Evolutionary conservation across 2,113 vertebrate species (phyloP), one percentile per base, ranked within the genome.

Genomic region (Urocolius indicus): DNA sequence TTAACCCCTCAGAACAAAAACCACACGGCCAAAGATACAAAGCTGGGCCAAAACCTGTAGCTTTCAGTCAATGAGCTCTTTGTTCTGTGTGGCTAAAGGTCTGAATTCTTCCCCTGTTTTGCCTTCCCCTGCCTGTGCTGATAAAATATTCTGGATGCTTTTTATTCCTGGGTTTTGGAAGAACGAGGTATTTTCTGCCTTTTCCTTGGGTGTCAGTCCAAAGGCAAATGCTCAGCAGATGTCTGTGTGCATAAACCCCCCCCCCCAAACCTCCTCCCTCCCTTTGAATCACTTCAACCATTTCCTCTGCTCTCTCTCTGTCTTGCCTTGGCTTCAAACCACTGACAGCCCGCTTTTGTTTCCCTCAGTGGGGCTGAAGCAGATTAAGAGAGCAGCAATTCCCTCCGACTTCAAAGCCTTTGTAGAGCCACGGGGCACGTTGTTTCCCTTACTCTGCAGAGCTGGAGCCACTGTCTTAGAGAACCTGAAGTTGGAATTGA

Each of bases 401-500:
- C 52, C 51, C 46, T 30, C 38, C 22, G 85, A 55, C 19, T 49
- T 38, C 19, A 6, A 48, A 62, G 24, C 5, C 7, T 2, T 73
- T 61, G 34, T 38, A 5, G 41, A 29, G 57, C 23, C 4, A 38
- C 10, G 1, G 49, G 79, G 52, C 46, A 43, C 77, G 21, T 29
- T 14, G 29, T 32, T 72, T 19, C 63, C 34, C 96, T 76, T 98
- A 99, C 99, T 98, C 96, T 99, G 99, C 85, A 99, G 98, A 10
- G 99, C 99, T 0, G 99, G 99, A 14, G 99, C 98, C 73, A 99
- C 98, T 2, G 97, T 99, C 89, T 98, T 97, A 62, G 99, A 98
- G 97, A 98, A 98, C 93, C 98, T 98, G 98, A 99, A 99, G 97
- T 98, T 99, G 92, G 98, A 95, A 95, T 98, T 98, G 96, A 99